Conservation (phyloP, 2,888 invertebrate genomes). For the Tineola bisselliella region DNA sequence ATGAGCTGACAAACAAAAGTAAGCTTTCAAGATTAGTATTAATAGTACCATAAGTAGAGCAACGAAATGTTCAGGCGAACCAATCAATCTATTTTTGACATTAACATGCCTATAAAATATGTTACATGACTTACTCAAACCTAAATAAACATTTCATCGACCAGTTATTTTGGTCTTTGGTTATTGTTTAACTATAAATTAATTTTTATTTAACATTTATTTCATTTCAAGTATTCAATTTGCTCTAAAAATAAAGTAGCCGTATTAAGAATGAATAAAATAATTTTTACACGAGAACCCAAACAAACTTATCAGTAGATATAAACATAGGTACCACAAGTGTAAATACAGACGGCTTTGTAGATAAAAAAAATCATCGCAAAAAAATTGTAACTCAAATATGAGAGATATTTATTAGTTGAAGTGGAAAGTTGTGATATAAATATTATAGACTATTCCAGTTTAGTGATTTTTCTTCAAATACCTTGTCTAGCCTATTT, state of each 20-base stretch:
- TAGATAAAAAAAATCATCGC: not conserved
- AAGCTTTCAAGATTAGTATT: not conserved
- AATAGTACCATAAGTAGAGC: not conserved
- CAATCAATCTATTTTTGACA: conserved; percentile 10
- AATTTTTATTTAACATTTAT: too few species aligned
- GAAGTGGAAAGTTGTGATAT: not conserved
- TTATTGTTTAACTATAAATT: not conserved
- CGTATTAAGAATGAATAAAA: too few species aligned
- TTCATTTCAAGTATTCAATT: too few species aligned
- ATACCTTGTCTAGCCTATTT: not conserved
- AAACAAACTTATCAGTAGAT: too few species aligned
- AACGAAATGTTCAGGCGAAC: not conserved
- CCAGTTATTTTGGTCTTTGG: not conserved
- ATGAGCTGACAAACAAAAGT: not conserved
- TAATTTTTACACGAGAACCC: too few species aligned
- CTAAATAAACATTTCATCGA: not conserved
- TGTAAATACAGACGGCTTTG: too few species aligned
- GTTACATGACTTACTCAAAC: conserved; percentile 4
- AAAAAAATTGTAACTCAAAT: not conserved
- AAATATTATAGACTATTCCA: not conserved
- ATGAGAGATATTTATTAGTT: not conserved
- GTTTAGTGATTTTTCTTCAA: not conserved
- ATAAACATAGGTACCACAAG: too few species aligned
- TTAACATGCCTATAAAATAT: conserved; percentile 5
- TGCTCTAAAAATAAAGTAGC: too few species aligned